A percentile compares a stretch with the other conserved stretches of the same genome.
Evolutionary conservation across 1,140 invertebrate genomes (phyloP).

Genomic region (Physella acuta): DNA sequence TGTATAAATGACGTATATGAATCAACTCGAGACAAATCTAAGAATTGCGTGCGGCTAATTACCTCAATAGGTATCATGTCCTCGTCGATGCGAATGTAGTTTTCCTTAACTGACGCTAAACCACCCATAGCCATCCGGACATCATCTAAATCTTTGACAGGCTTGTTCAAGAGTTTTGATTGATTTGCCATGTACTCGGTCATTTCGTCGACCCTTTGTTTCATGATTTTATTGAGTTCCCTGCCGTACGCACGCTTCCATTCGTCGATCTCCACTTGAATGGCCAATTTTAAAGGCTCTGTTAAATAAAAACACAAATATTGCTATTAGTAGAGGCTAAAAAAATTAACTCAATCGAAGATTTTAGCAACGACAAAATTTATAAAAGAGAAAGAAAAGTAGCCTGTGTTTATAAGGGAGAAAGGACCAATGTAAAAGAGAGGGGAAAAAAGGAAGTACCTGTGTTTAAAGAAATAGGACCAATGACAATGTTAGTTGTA

Average conservation of each 20-base stretch:
- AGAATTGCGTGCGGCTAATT: too few relatives aligned
- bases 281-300: conserved; percentile 20
- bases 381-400: too few relatives aligned
- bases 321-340: too few relatives aligned
- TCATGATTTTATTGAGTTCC: conserved; percentile 18
- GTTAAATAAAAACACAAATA: too few relatives aligned
- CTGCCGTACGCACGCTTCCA: conserved; percentile 20
- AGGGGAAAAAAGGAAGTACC: conserved; percentile 2
- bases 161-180: conserved; percentile 13
- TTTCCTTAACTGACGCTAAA: conserved; percentile 16
- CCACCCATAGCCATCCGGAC: conserved; percentile 20
- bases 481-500: neutral
- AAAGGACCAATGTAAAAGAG: neutral
- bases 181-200: conserved; percentile 24
- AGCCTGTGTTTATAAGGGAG: neutral
- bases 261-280: conserved; percentile 15
- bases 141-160: conserved; percentile 25
- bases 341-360: too few relatives aligned
- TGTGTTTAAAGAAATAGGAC: conserved; percentile 23
- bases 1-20: too few relatives aligned
- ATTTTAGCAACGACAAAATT: too few relatives aligned
- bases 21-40: too few relatives aligned
- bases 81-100: conserved; percentile 25
- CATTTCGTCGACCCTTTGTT: conserved; percentile 12
- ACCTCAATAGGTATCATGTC: conserved; percentile 27